Conservation (phyloP, 2,113 vertebrate genomes). For the Pleuronectes platessa region DNA sequence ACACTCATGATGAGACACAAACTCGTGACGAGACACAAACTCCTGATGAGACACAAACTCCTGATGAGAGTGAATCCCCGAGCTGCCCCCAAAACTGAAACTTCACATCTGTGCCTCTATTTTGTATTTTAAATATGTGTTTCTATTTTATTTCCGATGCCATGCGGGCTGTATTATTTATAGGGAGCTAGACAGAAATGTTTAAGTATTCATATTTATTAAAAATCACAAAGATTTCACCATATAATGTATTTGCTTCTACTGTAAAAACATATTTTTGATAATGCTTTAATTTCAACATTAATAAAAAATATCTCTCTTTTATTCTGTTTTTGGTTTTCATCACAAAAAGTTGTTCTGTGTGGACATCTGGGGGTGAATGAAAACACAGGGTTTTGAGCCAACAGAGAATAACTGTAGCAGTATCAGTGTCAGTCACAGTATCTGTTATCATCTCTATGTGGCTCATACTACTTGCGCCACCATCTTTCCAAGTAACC, state of each 20-base stretch:
- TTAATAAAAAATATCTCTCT: not conserved
- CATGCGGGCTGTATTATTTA: slow-evolving; percentile 8
- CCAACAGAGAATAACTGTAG: no score
- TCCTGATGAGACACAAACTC: no score
- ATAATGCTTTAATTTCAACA: not conserved
- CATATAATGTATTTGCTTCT: not conserved
- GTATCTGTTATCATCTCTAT: not conserved
- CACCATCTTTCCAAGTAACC: not conserved
- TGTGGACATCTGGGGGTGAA: slow-evolving; percentile 7
- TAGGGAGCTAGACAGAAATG: slow-evolving; percentile 1
- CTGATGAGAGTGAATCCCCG: no score
- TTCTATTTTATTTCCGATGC: not conserved
- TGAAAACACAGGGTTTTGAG: no score
- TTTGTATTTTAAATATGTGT: slow-evolving; percentile 45
- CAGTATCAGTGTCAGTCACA: not conserved
- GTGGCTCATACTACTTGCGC: not conserved
- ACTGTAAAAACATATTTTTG: not conserved
- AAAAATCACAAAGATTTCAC: not conserved
- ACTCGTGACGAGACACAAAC: no score
- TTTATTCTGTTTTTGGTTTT: not conserved
- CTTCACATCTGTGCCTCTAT: not conserved
- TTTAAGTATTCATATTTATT: slow-evolving; percentile 16
- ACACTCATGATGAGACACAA: not conserved
- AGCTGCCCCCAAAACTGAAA: not conserved
- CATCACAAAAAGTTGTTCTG: not conserved